phyloP scores from a whole-genome alignment of 2,888 invertebrate species.

The Stegana nigrithorax region DNA sequence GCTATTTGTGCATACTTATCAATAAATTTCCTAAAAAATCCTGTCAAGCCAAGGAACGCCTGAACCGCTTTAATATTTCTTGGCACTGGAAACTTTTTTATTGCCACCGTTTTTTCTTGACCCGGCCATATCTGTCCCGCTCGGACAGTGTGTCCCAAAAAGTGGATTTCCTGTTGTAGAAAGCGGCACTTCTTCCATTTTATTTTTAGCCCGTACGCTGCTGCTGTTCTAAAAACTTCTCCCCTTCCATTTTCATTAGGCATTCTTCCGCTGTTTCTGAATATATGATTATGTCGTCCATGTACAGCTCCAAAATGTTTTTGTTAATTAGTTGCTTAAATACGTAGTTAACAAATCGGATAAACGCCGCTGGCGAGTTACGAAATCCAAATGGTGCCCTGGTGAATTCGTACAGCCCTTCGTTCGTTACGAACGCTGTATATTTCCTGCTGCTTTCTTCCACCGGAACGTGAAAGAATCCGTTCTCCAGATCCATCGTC shows the following conservation, averaged over 20 bases:
- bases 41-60: constrained; percentile 25
- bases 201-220: constrained; percentile 10
- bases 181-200: constrained; percentile 27
- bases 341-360: constrained; percentile 22
- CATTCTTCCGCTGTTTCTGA: constrained; percentile 22
- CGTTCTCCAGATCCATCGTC: constrained; percentile 30
- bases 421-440: constrained; percentile 22
- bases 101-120: constrained; percentile 18
- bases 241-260: constrained; percentile 25
- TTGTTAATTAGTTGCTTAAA: constrained; percentile 27
- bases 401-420: not conserved
- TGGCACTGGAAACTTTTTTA: constrained; percentile 8
- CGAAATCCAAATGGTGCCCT: constrained; percentile 2
- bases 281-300: constrained; percentile 33
- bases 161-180: constrained; percentile 15
- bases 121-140: constrained; percentile 19
- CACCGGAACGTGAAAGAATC: constrained; percentile 27
- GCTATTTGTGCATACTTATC: constrained; percentile 12
- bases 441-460: constrained; percentile 24
- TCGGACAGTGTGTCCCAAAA: constrained; percentile 23
- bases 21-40: constrained; percentile 23
- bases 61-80: constrained; percentile 21
- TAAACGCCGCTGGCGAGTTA: constrained; percentile 5
- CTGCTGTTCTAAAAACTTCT: not conserved
- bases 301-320: constrained; percentile 21